Conservation (phyloP, 2,797 vertebrate genomes). For the Crotalus adamanteus region DNA sequence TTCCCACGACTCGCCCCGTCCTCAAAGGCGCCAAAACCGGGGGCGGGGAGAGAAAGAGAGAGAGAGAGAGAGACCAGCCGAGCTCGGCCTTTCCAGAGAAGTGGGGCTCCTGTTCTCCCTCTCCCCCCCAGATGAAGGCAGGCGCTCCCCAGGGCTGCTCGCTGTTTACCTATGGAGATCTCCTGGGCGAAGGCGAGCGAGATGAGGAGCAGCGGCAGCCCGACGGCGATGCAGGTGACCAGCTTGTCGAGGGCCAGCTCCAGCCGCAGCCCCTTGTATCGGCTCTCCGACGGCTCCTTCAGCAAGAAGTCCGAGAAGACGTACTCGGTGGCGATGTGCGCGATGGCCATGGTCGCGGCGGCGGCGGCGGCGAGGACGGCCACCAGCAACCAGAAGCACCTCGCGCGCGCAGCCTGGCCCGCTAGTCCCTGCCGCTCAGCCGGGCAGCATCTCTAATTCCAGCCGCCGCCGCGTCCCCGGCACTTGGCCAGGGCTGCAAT, state of each 20-base stretch:
- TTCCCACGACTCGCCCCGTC: background rate
- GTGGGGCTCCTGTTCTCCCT: background rate
- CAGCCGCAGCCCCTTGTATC: slow-evolving; percentile 82
- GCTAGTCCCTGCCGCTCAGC: background rate
- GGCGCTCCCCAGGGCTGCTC: background rate
- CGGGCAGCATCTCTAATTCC: background rate
- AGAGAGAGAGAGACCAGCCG: background rate
- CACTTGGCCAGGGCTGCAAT: background rate
- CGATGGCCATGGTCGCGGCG: slow-evolving; percentile 84
- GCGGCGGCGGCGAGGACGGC: rapidly evolving
- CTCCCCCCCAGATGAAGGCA: background rate
- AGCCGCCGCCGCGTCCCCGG: background rate
- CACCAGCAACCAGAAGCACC: background rate
- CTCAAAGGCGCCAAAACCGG: background rate
- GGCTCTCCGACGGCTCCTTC: slow-evolving; percentile 83
- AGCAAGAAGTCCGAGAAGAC: slow-evolving; percentile 92
- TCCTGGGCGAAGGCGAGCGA: slow-evolving; percentile 95
- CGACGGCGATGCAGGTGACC: slow-evolving; percentile 88
- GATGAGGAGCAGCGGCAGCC: slow-evolving; percentile 90
- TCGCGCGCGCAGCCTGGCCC: background rate
- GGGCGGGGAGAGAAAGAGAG: no score
- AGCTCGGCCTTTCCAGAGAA: background rate
- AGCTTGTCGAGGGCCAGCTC: slow-evolving; percentile 92
- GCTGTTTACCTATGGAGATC: slow-evolving; percentile 84
- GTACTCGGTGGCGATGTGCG: slow-evolving; percentile 90